phyloP scores from a whole-genome alignment of 92 coral and sea anemone species.

The Galaxea fascicularis region DNA sequence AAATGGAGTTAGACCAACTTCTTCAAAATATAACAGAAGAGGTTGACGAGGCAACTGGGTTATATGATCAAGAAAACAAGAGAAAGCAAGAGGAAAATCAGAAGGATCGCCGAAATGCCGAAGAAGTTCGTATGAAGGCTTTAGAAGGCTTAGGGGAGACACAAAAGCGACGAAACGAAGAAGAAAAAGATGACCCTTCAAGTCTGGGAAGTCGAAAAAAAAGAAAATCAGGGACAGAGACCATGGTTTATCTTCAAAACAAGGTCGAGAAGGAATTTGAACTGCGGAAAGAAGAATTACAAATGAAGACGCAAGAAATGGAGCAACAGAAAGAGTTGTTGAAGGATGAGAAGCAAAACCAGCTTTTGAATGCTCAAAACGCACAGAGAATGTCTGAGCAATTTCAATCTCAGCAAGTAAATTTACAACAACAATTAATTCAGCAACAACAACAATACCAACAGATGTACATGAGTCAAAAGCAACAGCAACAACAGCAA shows the following conservation, averaged over 20 bases:
- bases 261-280: conserved; percentile 67
- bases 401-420: conserved; percentile 55
- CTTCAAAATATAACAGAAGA: conserved; percentile 56
- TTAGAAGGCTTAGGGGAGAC: conserved; percentile 43
- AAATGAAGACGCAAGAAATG: conserved; percentile 47
- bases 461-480: neutral
- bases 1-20: conserved; percentile 52
- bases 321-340: conserved; percentile 37
- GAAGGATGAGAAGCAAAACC: no score
- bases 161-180: conserved; percentile 40
- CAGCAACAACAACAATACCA: no score
- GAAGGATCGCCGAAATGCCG: conserved; percentile 45
- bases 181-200: conserved; percentile 13
- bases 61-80: conserved; percentile 47
- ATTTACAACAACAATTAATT: conserved; percentile 28
- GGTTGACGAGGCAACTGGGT: conserved; percentile 38
- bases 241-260: conserved; percentile 38
- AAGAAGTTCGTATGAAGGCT: conserved; percentile 62
- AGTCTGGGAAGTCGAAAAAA: conserved; percentile 1
- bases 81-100: conserved; percentile 43
- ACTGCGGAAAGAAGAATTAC: conserved; percentile 55
- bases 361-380: conserved; percentile 31
- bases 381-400: conserved; percentile 41
- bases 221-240: conserved; percentile 41
- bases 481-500: conserved; percentile 1